Percentiles rank a stretch among this genome's conserved stretches.
Conservation (phyloP, 2,113 vertebrate genomes). For the Ctenodactylus gundi region DNA sequence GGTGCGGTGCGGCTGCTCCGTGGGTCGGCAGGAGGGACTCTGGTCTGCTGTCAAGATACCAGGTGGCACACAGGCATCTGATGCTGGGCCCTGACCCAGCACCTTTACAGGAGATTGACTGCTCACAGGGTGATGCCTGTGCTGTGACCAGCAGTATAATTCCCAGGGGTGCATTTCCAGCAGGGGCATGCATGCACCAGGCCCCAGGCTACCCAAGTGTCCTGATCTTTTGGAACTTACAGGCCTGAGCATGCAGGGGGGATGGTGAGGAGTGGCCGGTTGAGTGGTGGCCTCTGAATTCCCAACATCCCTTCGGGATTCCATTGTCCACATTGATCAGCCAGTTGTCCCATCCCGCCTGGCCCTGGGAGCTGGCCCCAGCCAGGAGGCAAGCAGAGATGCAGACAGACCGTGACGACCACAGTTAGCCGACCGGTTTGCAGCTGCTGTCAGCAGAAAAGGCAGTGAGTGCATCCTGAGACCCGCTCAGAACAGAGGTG, state of each 20-base stretch:
- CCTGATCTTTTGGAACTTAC: rapidly evolving
- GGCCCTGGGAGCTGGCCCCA: background rate
- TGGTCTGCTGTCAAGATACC: background rate
- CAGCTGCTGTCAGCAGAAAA: conserved; percentile 51
- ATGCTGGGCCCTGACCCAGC: background rate
- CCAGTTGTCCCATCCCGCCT: background rate
- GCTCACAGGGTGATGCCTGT: rapidly evolving
- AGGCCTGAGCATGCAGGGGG: background rate
- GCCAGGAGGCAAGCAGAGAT: background rate
- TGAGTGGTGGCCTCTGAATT: background rate
- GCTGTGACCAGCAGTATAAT: too few relatives aligned
- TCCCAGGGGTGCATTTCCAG: background rate
- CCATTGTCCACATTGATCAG: conserved; percentile 15
- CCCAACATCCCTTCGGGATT: background rate
- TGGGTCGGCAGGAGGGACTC: too few relatives aligned
- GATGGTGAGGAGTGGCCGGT: background rate
- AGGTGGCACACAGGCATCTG: too few relatives aligned
- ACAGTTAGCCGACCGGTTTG: background rate
- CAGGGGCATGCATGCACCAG: rapidly evolving
- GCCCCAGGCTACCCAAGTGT: too few relatives aligned
- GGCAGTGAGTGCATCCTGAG: conserved; percentile 10
- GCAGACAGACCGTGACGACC: conserved; percentile 29
- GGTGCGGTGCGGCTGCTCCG: too few relatives aligned
- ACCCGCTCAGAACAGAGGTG: background rate
- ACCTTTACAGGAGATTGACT: rapidly evolving